phyloP scores from a whole-genome alignment of 2,888 invertebrate genomes.

The Synanthedon formicaeformis region DNA sequence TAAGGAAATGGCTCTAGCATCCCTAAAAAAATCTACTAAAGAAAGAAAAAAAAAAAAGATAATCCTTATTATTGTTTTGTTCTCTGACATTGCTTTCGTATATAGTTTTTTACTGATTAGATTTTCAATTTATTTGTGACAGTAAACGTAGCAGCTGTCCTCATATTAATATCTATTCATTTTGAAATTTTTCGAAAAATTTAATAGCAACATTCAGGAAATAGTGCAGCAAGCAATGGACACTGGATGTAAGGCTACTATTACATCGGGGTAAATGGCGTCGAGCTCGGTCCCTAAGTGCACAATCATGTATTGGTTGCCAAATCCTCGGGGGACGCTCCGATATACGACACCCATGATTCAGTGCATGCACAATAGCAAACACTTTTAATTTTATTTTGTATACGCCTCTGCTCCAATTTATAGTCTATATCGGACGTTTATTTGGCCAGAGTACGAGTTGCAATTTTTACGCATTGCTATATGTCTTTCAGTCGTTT shows the following conservation, averaged over 20 bases:
- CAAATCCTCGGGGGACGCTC: constrained; percentile 53
- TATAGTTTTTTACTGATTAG: too few species aligned
- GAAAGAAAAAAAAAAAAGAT: too few species aligned
- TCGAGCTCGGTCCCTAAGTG: constrained; percentile 41
- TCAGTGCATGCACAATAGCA: constrained; percentile 36
- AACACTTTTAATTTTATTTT: constrained; percentile 55
- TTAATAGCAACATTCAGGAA: too few species aligned
- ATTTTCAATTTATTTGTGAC: too few species aligned
- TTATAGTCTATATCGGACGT: constrained; percentile 42
- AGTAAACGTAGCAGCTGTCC: too few species aligned
- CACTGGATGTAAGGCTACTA: constrained; percentile 13
- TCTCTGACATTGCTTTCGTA: too few species aligned
- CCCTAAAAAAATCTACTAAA: too few species aligned
- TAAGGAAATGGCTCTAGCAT: too few species aligned
- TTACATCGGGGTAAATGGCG: constrained; percentile 16
- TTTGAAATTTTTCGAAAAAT: too few species aligned
- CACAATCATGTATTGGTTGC: constrained; percentile 65
- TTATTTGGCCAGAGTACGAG: constrained; percentile 23
- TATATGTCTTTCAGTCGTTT: neutral
- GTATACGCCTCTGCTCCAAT: constrained; percentile 33
- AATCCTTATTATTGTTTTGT: too few species aligned
- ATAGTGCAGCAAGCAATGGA: neutral
- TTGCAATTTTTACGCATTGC: neutral
- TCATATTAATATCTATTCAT: too few species aligned
- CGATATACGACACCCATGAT: constrained; percentile 37